Percentiles rank a stretch among this genome's conserved stretches.
phyloP scores from a whole-genome alignment of 2,888 invertebrate genomes.

The Ophioninae sp. region DNA sequence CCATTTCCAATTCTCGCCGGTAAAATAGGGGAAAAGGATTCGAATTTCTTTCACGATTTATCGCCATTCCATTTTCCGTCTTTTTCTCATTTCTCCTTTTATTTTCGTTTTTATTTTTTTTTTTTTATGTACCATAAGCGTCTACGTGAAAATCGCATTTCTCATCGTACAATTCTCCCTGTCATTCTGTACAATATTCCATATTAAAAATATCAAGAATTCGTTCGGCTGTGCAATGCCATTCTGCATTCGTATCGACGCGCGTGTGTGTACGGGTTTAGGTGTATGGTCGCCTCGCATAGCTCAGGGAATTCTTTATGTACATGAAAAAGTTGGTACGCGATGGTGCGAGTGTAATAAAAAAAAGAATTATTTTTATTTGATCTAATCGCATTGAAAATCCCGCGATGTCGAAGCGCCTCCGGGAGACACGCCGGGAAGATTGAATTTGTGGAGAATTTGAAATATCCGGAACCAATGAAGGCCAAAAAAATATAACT shows the following conservation, averaged over 20 bases:
- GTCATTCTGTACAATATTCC: slow-evolving; percentile 10
- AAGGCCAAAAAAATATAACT: background rate
- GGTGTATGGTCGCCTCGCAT: background rate
- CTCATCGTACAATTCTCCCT: background rate
- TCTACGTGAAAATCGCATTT: slow-evolving; percentile 2
- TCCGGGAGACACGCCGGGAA: slow-evolving; percentile 9
- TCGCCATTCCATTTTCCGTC: background rate
- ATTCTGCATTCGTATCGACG: background rate
- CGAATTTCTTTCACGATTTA: slow-evolving; percentile 16
- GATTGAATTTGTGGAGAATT: slow-evolving; percentile 21
- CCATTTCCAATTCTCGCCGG: background rate
- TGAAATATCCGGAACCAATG: slow-evolving; percentile 10
- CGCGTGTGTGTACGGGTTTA: too few species aligned
- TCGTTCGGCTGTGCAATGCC: slow-evolving; percentile 15
- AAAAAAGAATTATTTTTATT: background rate
- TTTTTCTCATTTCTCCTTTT: background rate
- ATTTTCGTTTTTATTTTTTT: background rate
- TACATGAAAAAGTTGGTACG: background rate
- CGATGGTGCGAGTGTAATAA: background rate
- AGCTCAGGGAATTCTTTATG: background rate
- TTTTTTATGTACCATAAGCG: background rate
- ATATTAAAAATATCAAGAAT: slow-evolving; percentile 45
- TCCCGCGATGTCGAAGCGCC: background rate
- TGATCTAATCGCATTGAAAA: background rate
- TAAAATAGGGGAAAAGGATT: slow-evolving; percentile 11